phyloP scores from a whole-genome alignment of 2,888 invertebrate genomes.

The Conomelus anceps region DNA sequence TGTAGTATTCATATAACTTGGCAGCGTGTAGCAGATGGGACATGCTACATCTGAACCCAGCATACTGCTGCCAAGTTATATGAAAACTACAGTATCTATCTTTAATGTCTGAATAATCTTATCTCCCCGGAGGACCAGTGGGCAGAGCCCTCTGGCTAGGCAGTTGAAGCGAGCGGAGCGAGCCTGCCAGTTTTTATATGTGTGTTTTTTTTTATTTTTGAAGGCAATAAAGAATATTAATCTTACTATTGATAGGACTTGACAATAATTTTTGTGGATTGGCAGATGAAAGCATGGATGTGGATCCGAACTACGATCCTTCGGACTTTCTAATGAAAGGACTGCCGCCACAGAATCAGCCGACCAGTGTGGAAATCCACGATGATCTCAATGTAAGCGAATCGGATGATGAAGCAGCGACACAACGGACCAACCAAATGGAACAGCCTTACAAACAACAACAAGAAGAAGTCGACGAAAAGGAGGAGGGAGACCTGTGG shows the following conservation, averaged over 20 bases:
- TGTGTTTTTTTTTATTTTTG: not conserved
- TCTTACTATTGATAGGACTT: not conserved
- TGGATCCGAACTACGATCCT: slow-evolving; percentile 79
- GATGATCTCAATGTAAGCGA: slow-evolving; percentile 72
- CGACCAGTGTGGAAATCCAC: slow-evolving; percentile 53
- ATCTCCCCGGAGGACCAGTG: not conserved
- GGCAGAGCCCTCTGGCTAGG: too few relatives aligned
- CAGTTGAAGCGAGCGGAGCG: too few relatives aligned
- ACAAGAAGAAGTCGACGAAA: slow-evolving; percentile 30
- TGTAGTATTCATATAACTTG: too few relatives aligned
- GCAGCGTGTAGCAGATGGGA: too few relatives aligned
- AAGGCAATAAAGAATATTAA: too few relatives aligned
- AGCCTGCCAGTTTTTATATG: too few relatives aligned
- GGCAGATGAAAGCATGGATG: slow-evolving; percentile 63
- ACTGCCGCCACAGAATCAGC: slow-evolving; percentile 35
- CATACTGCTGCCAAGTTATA: too few relatives aligned
- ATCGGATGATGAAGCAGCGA: slow-evolving; percentile 57
- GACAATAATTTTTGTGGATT: slow-evolving; percentile 24
- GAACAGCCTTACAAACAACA: slow-evolving; percentile 33
- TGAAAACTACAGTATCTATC: too few relatives aligned
- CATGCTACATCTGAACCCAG: too few relatives aligned
- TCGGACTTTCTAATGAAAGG: slow-evolving; percentile 69
- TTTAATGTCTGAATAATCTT: too few relatives aligned
- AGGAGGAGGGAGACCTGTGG: too few relatives aligned
- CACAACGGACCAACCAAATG: slow-evolving; percentile 34